Evolutionary conservation across 35 echinoderm and acorn worm species (phyloP).

Genomic region (Ophioderma brevispina): DNA sequence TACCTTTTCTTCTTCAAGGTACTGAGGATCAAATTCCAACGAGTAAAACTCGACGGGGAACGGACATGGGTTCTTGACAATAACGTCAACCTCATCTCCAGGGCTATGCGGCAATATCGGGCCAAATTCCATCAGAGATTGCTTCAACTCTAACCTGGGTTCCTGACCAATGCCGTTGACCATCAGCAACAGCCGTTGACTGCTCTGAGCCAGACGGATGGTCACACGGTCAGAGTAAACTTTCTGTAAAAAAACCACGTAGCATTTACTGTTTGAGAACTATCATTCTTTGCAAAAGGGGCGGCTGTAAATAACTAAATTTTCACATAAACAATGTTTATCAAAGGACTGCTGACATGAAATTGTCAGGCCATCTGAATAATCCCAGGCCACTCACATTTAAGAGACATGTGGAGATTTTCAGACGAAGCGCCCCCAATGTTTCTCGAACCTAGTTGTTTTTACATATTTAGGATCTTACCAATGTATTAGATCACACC

Average conservation of each 20-base stretch:
- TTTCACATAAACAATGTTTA: too few relatives aligned
- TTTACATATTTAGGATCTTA: too few relatives aligned
- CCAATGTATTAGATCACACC: too few relatives aligned
- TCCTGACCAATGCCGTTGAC: slow-evolving; percentile 83
- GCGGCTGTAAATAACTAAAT: too few relatives aligned
- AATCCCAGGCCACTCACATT: too few relatives aligned
- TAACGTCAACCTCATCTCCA: slow-evolving; percentile 91
- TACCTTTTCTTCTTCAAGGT: slow-evolving; percentile 97
- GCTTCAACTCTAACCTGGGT: slow-evolving; percentile 78
- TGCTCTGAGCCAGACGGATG: slow-evolving; percentile 85
- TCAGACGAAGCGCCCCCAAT: too few relatives aligned
- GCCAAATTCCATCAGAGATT: slow-evolving; percentile 93
- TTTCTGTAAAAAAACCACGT: slow-evolving; percentile 80
- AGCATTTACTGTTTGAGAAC: too few relatives aligned
- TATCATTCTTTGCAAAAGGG: too few relatives aligned
- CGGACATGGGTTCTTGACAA: slow-evolving; percentile 87
- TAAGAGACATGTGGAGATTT: too few relatives aligned
- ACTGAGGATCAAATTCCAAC: slow-evolving; percentile 95
- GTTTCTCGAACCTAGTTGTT: too few relatives aligned
- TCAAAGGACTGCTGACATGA: too few relatives aligned
- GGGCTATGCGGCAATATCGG: slow-evolving; percentile 93
- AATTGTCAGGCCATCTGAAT: too few relatives aligned
- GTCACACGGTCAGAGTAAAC: slow-evolving; percentile 80
- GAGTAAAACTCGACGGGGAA: slow-evolving; percentile 99
- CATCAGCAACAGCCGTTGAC: slow-evolving; percentile 88